phyloP scores from a whole-genome alignment of 2,888 invertebrate genomes.

The Mythimna lalbum region DNA sequence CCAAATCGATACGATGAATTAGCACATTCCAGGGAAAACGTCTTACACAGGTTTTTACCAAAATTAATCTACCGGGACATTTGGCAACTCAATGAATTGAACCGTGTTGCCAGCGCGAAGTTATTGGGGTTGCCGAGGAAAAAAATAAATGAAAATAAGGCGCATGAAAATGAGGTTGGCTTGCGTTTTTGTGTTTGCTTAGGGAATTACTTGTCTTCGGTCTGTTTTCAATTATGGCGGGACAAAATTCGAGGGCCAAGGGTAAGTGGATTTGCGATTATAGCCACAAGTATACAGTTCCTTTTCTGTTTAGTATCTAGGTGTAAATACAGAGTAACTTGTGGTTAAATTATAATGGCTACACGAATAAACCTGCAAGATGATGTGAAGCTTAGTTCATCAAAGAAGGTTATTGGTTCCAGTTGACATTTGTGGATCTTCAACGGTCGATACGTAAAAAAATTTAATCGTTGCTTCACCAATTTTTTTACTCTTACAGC shows the following conservation, averaged over 20 bases:
- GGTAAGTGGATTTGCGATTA: slow-evolving; percentile 41
- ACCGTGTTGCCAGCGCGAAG: slow-evolving; percentile 50
- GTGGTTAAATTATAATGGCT: background rate
- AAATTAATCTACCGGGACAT: slow-evolving; percentile 61
- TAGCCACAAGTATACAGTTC: slow-evolving; percentile 21
- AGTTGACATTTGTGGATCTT: background rate
- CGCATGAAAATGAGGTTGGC: slow-evolving; percentile 45
- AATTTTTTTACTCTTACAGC: too few species aligned
- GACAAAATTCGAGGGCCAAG: slow-evolving; percentile 30
- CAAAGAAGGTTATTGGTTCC: background rate
- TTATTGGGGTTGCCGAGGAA: slow-evolving; percentile 48
- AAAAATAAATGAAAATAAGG: slow-evolving; percentile 60
- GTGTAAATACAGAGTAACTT: background rate
- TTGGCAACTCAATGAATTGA: slow-evolving; percentile 47
- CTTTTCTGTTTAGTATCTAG: slow-evolving; percentile 7
- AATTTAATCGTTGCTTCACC: too few species aligned
- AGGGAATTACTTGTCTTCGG: slow-evolving; percentile 54
- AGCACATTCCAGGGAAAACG: slow-evolving; percentile 47
- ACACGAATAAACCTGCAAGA: too few species aligned
- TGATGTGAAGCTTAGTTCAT: background rate
- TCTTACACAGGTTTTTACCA: slow-evolving; percentile 59
- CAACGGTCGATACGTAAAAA: background rate
- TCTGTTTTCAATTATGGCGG: slow-evolving; percentile 54
- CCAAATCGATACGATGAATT: slow-evolving; percentile 64
- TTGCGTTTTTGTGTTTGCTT: slow-evolving; percentile 47